Evolutionary conservation across 2,797 vertebrate species (phyloP).

Genomic region (Gambelia wislizenii): DNA sequence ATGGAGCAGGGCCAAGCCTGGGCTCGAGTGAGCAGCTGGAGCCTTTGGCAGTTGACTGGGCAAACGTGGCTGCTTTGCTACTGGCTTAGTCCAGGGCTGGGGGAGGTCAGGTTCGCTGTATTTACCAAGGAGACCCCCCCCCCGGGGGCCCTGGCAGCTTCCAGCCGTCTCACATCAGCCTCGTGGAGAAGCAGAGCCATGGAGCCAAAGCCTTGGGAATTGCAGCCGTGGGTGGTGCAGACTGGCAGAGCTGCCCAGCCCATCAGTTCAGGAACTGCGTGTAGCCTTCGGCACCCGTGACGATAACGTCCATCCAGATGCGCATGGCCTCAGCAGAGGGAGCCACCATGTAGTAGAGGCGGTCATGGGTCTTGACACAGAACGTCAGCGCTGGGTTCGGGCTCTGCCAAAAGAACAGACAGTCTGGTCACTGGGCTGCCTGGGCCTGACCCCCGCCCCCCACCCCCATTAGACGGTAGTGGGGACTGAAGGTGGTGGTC

Average conservation of each 20-base stretch:
- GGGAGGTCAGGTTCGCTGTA: not conserved
- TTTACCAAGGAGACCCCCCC: not conserved
- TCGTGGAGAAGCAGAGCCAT: not conserved
- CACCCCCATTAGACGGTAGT: not conserved
- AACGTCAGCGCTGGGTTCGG: conserved; percentile 94
- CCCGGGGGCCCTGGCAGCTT: not conserved
- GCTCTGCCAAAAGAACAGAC: conserved; percentile 80
- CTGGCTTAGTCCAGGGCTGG: too few relatives aligned
- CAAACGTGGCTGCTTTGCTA: not conserved
- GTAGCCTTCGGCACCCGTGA: conserved; percentile 95
- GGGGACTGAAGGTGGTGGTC: not conserved
- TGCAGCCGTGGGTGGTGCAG: too few relatives aligned
- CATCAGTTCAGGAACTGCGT: conserved; percentile 94
- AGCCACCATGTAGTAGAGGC: conserved; percentile 96
- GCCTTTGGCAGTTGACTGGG: not conserved
- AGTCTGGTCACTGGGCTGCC: not conserved
- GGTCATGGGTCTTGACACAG: conserved; percentile 97
- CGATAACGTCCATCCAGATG: conserved; percentile 98
- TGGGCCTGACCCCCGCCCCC: rapidly evolving
- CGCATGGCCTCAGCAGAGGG: conserved; percentile 94
- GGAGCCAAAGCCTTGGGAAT: not conserved
- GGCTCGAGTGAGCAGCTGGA: too few relatives aligned
- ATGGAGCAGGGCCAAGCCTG: not conserved
- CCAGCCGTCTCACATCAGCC: not conserved
- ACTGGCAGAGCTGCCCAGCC: too few relatives aligned